Conservation (phyloP, 2,797 vertebrate species). For the Anguilla pacifica region DNA sequence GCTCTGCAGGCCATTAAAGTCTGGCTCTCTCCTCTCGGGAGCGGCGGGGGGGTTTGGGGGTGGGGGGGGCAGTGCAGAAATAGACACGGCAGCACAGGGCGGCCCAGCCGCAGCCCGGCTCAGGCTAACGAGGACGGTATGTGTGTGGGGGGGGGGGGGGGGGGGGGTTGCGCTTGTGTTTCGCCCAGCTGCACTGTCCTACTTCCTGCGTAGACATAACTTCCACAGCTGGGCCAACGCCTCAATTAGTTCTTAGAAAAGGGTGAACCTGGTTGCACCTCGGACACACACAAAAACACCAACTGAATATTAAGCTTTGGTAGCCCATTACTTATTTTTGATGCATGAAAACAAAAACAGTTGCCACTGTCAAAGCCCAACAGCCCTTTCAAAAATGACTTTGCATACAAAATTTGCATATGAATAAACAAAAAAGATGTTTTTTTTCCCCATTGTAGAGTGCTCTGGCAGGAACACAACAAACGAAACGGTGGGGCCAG, state of each 20-base stretch:
- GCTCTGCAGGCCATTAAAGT: constrained; percentile 41
- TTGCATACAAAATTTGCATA: neutral
- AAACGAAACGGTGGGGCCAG: neutral
- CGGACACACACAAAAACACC: neutral
- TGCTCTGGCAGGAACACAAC: neutral
- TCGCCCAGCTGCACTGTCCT: constrained; percentile 52
- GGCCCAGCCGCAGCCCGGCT: constrained; percentile 50
- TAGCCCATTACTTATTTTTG: neutral
- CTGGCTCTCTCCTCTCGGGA: constrained; percentile 48
- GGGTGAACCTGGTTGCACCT: neutral
- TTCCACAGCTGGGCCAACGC: constrained; percentile 4
- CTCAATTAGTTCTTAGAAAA: neutral
- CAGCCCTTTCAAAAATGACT: neutral
- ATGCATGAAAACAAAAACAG: neutral
- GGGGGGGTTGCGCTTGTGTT: constrained; percentile 54
- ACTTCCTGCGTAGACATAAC: constrained; percentile 54
- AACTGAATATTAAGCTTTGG: neutral
- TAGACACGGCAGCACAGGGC: constrained; percentile 61
- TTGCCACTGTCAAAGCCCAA: neutral
- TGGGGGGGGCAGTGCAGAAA: constrained; percentile 56
- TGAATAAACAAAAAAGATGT: neutral
- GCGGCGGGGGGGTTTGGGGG: constrained; percentile 42
- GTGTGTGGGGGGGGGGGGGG: constrained; percentile 50
- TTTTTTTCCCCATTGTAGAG: no score
- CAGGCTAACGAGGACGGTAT: constrained; percentile 67